These are phyloP conservation scores for Pavo muticus DNA, from an alignment of 2,113 vertebrate species.

Conservation along the genomic window DNA sequence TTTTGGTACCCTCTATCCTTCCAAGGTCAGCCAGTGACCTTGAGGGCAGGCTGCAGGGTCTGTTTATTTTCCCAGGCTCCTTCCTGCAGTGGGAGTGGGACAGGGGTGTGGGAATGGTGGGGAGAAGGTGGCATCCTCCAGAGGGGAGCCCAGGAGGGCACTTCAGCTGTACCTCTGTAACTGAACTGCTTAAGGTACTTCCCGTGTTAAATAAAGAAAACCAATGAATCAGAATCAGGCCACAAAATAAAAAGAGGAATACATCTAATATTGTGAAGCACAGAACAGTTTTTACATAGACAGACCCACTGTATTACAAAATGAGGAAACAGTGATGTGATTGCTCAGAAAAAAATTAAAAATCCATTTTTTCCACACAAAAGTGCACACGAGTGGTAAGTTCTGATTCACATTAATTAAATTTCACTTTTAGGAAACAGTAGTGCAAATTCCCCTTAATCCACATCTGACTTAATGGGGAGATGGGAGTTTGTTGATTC, in stretches of 20 bases:
- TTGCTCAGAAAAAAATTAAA: background rate
- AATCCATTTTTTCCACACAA: background rate
- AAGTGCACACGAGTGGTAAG: background rate
- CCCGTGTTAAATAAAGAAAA: background rate
- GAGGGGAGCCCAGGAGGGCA: too few relatives aligned
- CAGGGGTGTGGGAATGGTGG: background rate
- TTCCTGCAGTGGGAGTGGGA: background rate
- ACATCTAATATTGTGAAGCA: background rate
- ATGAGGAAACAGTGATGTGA: background rate
- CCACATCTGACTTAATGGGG: background rate
- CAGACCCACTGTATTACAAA: background rate
- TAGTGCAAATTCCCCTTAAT: background rate
- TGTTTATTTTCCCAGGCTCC: slow-evolving; percentile 70
- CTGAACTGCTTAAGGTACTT: background rate
- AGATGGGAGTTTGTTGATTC: background rate
- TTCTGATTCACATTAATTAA: background rate
- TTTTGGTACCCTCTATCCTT: slow-evolving; percentile 35
- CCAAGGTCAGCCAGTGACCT: slow-evolving; percentile 62
- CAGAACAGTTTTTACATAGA: background rate
- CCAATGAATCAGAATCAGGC: background rate
- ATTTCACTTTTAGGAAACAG: slow-evolving; percentile 36
- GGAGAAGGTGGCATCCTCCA: background rate
- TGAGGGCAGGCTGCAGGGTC: slow-evolving; percentile 33
- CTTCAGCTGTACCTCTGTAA: background rate
- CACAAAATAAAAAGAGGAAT: background rate